phyloP scores from a whole-genome alignment of 2,113 vertebrate species.

The Aptenodytes forsteri region DNA sequence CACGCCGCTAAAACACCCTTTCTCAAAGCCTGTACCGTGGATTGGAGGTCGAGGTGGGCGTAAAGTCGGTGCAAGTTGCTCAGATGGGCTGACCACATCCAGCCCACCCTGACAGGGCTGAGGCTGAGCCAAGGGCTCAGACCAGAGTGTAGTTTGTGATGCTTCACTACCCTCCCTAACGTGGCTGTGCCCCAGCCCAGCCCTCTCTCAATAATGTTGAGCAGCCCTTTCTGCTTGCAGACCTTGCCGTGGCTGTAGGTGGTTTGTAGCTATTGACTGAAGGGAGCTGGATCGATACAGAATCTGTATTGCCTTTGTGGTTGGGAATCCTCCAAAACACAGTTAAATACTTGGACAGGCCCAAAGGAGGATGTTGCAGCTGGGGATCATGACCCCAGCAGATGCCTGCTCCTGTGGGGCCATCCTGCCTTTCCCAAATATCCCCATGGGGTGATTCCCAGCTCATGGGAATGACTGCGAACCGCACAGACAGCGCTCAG shows the following conservation, averaged over 20 bases:
- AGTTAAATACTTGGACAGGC: not conserved
- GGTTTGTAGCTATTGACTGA: not conserved
- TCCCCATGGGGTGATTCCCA: not conserved
- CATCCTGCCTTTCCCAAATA: not conserved
- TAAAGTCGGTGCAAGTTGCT: not conserved
- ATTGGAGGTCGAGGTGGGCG: not conserved
- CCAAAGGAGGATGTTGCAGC: not conserved
- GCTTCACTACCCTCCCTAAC: not conserved
- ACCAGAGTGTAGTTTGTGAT: accelerated
- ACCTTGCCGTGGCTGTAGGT: not conserved
- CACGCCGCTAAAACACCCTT: not conserved
- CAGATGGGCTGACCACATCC: not conserved
- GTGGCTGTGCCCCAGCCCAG: not conserved
- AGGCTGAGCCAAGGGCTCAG: not conserved
- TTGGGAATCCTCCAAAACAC: not conserved
- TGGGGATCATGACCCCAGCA: conserved; percentile 21
- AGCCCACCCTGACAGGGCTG: not conserved
- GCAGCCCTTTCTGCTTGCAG: not conserved
- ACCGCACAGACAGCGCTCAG: accelerated
- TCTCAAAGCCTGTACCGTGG: not conserved
- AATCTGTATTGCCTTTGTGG: not conserved
- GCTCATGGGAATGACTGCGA: not conserved
- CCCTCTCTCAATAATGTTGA: not conserved
- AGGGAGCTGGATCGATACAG: not conserved
- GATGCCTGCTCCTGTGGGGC: not conserved